Percentiles rank a stretch among this genome's conserved stretches.
Evolutionary conservation across 2,797 vertebrate species (phyloP).

Genomic region (Zalophus californianus): DNA sequence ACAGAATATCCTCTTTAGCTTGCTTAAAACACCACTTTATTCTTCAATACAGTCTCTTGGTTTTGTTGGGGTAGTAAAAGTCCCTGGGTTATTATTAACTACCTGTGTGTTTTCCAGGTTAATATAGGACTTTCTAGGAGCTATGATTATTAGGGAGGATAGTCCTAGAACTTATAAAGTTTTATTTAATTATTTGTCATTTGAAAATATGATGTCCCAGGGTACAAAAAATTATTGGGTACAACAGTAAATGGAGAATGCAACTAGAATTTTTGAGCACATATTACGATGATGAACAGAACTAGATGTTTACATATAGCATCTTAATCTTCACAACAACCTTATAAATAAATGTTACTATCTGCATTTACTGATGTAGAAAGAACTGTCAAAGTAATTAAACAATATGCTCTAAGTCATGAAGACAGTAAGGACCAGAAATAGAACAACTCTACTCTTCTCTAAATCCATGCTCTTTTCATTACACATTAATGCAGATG

Average conservation of each 20-base stretch:
- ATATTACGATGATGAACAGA: not conserved
- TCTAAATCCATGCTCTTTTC: not conserved
- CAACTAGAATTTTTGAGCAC: not conserved
- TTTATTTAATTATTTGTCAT: not conserved
- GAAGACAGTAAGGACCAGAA: not conserved
- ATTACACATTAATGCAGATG: not conserved
- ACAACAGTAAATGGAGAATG: not conserved
- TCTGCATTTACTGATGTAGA: not conserved
- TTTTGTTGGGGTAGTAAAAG: not conserved
- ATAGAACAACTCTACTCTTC: not conserved
- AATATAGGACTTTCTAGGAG: not conserved
- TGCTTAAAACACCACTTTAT: not conserved
- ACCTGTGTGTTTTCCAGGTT: not conserved
- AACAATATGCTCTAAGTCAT: not conserved
- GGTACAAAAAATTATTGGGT: not conserved
- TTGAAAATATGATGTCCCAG: not conserved
- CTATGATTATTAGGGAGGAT: not conserved
- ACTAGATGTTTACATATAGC: not conserved
- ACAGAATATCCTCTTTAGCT: not conserved
- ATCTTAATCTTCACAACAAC: not conserved
- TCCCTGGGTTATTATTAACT: not conserved
- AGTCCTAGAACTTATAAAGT: not conserved
- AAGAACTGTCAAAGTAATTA: not conserved
- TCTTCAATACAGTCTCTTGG: not conserved
- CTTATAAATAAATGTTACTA: not conserved